Evolutionary conservation across 2,888 invertebrate species (phyloP).

Genomic region (Antitype chi): DNA sequence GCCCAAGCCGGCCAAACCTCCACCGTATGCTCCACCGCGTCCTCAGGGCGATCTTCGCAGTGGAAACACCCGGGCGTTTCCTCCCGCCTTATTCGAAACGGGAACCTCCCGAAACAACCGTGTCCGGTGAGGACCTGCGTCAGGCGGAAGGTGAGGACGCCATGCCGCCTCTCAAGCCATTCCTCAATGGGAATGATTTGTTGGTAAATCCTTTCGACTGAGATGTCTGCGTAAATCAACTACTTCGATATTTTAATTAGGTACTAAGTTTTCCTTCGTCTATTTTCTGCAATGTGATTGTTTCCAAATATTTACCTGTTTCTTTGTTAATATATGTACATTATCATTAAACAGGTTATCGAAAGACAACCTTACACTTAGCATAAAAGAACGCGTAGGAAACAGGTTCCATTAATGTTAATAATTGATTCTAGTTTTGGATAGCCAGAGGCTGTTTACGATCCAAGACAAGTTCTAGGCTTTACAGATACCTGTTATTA

Average conservation of each 20-base stretch:
- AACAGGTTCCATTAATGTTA: conserved; percentile 36
- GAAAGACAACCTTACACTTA: conserved; percentile 24
- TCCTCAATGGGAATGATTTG: background rate
- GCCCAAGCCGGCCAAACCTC: too few relatives aligned
- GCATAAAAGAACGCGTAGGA: background rate
- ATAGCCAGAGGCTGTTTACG: conserved; percentile 2
- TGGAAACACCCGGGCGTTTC: too few relatives aligned
- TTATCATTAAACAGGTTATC: conserved; percentile 26
- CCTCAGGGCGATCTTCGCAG: too few relatives aligned
- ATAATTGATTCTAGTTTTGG: conserved; percentile 37
- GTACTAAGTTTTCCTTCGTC: conserved; percentile 23
- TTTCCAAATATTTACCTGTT: conserved; percentile 35
- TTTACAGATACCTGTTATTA: background rate
- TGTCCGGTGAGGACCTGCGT: too few relatives aligned
- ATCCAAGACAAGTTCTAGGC: conserved; percentile 5
- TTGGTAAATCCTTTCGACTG: background rate
- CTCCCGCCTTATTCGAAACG: too few relatives aligned
- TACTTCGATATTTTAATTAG: background rate
- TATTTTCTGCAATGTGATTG: background rate
- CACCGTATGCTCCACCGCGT: too few relatives aligned
- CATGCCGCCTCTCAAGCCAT: too few relatives aligned
- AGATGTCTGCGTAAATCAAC: background rate
- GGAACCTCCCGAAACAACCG: too few relatives aligned
- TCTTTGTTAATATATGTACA: conserved; percentile 18
- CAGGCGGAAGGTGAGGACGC: too few relatives aligned